These are phyloP conservation scores for Sebastes fasciatus DNA, from an alignment of 2,113 vertebrate species.

Conservation along the genomic window DNA sequence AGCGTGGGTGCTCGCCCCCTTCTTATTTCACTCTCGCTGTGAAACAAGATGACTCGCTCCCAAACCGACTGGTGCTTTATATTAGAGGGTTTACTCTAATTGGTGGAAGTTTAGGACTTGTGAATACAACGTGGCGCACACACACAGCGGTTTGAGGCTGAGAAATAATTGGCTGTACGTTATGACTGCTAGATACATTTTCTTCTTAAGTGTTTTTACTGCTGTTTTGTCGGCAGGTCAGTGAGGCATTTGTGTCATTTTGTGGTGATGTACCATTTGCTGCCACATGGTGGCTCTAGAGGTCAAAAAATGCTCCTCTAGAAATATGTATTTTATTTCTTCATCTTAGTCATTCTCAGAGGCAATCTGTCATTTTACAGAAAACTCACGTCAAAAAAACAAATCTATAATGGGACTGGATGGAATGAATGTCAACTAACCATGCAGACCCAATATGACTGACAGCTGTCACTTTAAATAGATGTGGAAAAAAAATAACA, in stretches of 20 bases:
- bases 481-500: constrained; percentile 9
- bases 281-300: constrained; percentile 88
- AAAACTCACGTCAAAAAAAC: constrained; percentile 14
- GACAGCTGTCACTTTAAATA: constrained; percentile 38
- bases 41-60: constrained; percentile 59
- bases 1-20: constrained; percentile 38
- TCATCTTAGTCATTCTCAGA: not conserved
- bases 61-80: constrained; percentile 45
- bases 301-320: constrained; percentile 72
- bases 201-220: constrained; percentile 28
- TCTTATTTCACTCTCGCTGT: constrained; percentile 47
- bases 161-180: constrained; percentile 63
- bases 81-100: constrained; percentile 69
- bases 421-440: constrained; percentile 38
- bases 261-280: constrained; percentile 11
- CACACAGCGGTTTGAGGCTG: constrained; percentile 18
- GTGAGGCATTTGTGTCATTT: constrained; percentile 6
- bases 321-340: not conserved
- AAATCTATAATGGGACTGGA: constrained; percentile 35
- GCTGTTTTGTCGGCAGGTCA: constrained; percentile 39
- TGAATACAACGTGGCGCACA: constrained; percentile 42
- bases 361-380: constrained; percentile 34
- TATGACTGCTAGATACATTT: constrained; percentile 35
- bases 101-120: constrained; percentile 64
- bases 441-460: constrained; percentile 26